Conservation (phyloP, 2,888 invertebrate species). For the Leptinotarsa rubiginosa region DNA sequence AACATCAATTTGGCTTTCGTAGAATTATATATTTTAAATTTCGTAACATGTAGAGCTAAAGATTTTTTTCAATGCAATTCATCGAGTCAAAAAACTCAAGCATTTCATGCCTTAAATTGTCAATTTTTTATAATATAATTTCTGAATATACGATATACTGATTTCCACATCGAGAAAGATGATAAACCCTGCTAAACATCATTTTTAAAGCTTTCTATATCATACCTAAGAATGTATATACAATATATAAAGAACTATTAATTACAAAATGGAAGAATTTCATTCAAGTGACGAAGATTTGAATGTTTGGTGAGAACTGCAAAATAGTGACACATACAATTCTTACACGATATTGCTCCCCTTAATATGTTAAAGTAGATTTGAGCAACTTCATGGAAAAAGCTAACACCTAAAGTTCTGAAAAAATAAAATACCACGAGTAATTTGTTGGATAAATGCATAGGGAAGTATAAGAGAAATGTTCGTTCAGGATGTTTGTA, state of each 20-base stretch:
- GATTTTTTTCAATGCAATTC: constrained; percentile 37
- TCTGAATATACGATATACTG: constrained; percentile 33
- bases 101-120: constrained; percentile 51
- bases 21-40: constrained; percentile 36
- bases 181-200: constrained; percentile 55
- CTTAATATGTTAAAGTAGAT: constrained; percentile 46
- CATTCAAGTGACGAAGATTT: constrained; percentile 44
- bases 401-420: constrained; percentile 23
- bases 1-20: constrained; percentile 34
- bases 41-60: constrained; percentile 45
- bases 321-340: constrained; percentile 36
- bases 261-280: constrained; percentile 54
- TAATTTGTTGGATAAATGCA: too few species aligned
- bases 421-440: neutral
- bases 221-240: constrained; percentile 55
- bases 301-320: constrained; percentile 29
- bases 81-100: constrained; percentile 49
- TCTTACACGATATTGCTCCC: constrained; percentile 55
- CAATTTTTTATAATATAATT: constrained; percentile 26
- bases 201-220: constrained; percentile 37
- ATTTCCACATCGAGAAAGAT: constrained; percentile 47
- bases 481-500: too few species aligned
- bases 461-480: too few species aligned
- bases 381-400: constrained; percentile 46
- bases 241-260: constrained; percentile 46